Base-by-base conservation (phyloP, 2,113 vertebrate species). In the Delphinus delphis region DNA sequence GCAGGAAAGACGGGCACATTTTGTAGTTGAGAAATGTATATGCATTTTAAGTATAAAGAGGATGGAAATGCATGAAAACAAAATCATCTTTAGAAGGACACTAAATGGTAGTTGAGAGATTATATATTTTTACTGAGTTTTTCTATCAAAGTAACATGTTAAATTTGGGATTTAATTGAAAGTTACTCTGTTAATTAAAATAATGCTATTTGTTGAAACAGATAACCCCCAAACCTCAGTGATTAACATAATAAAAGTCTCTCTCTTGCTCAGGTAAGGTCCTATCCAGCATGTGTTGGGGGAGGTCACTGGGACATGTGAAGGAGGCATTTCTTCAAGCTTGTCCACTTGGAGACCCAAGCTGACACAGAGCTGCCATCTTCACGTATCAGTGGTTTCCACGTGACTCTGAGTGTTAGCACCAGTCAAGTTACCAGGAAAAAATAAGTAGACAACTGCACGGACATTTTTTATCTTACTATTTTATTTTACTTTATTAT, bases 11-110 rank as follows among this genome's bases (percentile, higher is more conserved):
- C 0, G 26, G 26, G 0, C 0, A 13, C 2, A 31, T 67, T 90
- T 74, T 91, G 26, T 68, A 85, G n/a, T 58, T 85, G 55, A 68
- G 71, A 91, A 63, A 70, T 25, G 23, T 58, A 23, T n/a, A 44
- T 55, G 11, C 38, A 55, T 77, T 87, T 88, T 93, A 96, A 90
- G 38, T 38, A 38, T 38, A 38, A 38, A 38, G 38, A 38, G 7
- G 5, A 62, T 6, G 36, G 36, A 77, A 44, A 90, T 5, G 1
- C 25, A 79, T 74, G 60, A 60, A 82, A 79, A 67, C 23, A 47
- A 88, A 96, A 71, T 55, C 5, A 23, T 70, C 38, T 92, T 88
- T 53, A 81, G 50, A 93, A 96, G 53, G 14, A 73, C 2, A 6
- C 1, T 63, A 26, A 41, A 33, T 79, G 21, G 2, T 6, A 41